Evolutionary conservation across 2,888 invertebrate genomes (phyloP).

Genomic region (Noctua janthina): DNA sequence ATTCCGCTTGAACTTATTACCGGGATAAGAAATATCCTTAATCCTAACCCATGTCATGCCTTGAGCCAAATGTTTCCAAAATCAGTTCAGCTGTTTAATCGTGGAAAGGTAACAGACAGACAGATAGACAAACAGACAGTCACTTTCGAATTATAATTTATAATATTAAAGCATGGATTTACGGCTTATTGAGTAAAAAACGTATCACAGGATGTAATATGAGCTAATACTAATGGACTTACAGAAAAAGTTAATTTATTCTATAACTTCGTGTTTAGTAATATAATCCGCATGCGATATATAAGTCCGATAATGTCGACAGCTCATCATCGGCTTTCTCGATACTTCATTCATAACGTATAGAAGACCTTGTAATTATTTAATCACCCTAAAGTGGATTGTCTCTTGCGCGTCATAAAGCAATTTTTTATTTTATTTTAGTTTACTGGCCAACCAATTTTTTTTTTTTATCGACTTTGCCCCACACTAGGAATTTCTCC

Average conservation of each 20-base stretch:
- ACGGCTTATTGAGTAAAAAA: background rate
- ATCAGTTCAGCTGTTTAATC: background rate
- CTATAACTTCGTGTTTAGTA: slow-evolving; percentile 9
- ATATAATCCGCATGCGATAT: slow-evolving; percentile 6
- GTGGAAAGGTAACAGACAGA: background rate
- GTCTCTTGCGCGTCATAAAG: background rate
- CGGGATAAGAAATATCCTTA: background rate
- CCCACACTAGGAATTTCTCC: no score
- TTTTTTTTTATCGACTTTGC: no score
- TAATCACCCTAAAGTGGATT: background rate
- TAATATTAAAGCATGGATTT: background rate
- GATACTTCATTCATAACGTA: background rate
- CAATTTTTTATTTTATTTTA: no score
- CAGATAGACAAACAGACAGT: background rate
- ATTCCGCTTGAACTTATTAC: background rate
- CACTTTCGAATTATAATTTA: background rate
- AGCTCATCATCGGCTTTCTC: background rate
- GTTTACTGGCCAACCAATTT: no score
- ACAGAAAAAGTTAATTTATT: slow-evolving; percentile 32
- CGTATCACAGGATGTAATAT: background rate
- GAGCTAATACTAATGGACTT: background rate
- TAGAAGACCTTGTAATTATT: no score
- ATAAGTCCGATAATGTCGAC: background rate
- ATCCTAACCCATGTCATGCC: background rate
- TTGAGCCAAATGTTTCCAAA: background rate